Evolutionary conservation across 2,888 invertebrate species (phyloP).

Genomic region (Scelioninae gen. 2): DNA sequence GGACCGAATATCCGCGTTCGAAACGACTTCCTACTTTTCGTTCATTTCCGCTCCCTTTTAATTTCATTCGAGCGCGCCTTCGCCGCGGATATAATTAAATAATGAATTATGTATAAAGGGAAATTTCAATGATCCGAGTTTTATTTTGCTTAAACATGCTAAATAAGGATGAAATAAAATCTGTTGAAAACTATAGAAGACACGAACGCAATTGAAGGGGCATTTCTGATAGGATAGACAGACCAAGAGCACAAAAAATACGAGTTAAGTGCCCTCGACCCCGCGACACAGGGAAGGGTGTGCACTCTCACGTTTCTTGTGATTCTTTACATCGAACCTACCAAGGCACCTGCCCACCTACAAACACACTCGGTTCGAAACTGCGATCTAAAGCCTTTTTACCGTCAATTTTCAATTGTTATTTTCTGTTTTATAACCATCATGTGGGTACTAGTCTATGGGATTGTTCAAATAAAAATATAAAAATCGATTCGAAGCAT

Average conservation of each 20-base stretch:
- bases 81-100: too few relatives aligned
- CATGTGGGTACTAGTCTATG: too few relatives aligned
- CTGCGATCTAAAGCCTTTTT: slow-evolving; percentile 4
- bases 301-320: slow-evolving; percentile 35
- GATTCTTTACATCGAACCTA: slow-evolving; percentile 55
- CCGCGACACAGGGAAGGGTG: slow-evolving; percentile 39
- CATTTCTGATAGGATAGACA: slow-evolving; percentile 35
- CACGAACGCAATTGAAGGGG: slow-evolving; percentile 21
- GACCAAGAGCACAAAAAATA: slow-evolving; percentile 31
- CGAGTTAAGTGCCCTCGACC: slow-evolving; percentile 45
- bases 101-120: too few relatives aligned
- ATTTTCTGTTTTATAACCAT: too few relatives aligned
- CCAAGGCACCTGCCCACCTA: too few relatives aligned
- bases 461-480: too few relatives aligned
- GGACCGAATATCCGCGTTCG: not conserved
- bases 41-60: not conserved
- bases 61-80: too few relatives aligned
- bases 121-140: too few relatives aligned
- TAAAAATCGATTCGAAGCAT: too few relatives aligned
- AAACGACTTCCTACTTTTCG: not conserved
- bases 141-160: too few relatives aligned
- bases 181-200: too few relatives aligned
- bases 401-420: slow-evolving; percentile 21
- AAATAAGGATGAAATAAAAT: not conserved
- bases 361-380: too few relatives aligned